Conservation (phyloP, 2,797 vertebrate species). For the Borostomias antarcticus region DNA sequence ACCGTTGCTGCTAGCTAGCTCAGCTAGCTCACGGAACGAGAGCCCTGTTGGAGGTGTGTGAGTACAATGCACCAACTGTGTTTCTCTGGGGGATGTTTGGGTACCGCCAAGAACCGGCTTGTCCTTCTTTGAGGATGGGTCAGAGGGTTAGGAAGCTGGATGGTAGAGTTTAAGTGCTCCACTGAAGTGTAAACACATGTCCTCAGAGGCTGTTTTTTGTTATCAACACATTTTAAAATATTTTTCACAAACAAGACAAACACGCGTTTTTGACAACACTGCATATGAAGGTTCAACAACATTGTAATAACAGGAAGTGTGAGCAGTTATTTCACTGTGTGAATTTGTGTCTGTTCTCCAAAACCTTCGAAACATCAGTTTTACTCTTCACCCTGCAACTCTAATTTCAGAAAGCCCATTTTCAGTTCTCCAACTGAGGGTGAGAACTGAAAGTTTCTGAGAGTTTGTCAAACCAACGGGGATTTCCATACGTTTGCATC, state of each 20-base stretch:
- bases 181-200: neutral
- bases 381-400: neutral
- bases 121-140: neutral
- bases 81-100: neutral
- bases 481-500: slow-evolving; percentile 17
- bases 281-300: too few species aligned
- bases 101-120: neutral
- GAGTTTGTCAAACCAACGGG: slow-evolving; percentile 45
- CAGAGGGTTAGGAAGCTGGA: neutral
- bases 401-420: neutral
- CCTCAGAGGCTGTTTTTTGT: too few species aligned
- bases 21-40: neutral
- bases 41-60: neutral
- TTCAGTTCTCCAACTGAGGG: too few species aligned
- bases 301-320: too few species aligned
- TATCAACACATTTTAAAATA: too few species aligned
- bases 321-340: neutral
- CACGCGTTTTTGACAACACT: too few species aligned
- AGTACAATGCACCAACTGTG: slow-evolving; percentile 1
- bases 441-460: slow-evolving; percentile 17
- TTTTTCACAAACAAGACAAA: too few species aligned
- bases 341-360: neutral
- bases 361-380: neutral
- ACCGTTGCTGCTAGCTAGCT: neutral
- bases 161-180: neutral